Evolutionary conservation across 2,888 invertebrate species (phyloP), one percentile per base, ranked within the genome.

Genomic region (Eueremaeus valkanovi): DNA sequence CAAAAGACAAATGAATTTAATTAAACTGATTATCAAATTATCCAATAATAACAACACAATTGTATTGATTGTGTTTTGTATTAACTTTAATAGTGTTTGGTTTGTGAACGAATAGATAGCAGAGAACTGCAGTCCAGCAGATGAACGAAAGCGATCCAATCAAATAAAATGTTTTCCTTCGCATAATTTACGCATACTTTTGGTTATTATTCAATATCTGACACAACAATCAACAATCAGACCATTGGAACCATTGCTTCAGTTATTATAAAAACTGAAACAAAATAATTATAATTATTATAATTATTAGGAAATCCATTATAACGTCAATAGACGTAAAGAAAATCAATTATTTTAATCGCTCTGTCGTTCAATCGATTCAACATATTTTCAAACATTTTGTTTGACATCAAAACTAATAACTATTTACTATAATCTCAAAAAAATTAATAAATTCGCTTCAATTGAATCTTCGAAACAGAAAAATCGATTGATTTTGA

Each of bases 101-200:
- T 76, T 78, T 79, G 75, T 79, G 79, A 36, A 79, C 77, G 75
- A 79, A 79, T 33, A 86, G 83, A 81, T 86, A 85, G 81, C 87
- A 87, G 77, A 87, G 85, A 78, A 87, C 83, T 75, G 85, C 84
- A 81, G 85, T 85, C 87, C 87, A 87, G 82, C 87, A 82, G 81
- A 86, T 83, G 80, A 86, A 82, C 79, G 85, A 78, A 76, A 81
- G 74, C 61, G 77, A 77, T 68, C 79, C 78, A 70, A 79, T 78
- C 70, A 79, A 73, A 74, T 78, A 76, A 72, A 80, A 77, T 74
- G 79, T 79, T 76, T 78, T 80, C 74, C 73, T 79, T 77, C 80
- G 80, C 80, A 79, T 80, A 31, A 36, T 66, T 78, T 77, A 78
- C 58, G 40, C 73, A 73, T 77, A 33, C 63, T 55, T 70, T 45